phyloP scores from a whole-genome alignment of 1,140 invertebrate species.

The Zaprionus tsacasi region DNA sequence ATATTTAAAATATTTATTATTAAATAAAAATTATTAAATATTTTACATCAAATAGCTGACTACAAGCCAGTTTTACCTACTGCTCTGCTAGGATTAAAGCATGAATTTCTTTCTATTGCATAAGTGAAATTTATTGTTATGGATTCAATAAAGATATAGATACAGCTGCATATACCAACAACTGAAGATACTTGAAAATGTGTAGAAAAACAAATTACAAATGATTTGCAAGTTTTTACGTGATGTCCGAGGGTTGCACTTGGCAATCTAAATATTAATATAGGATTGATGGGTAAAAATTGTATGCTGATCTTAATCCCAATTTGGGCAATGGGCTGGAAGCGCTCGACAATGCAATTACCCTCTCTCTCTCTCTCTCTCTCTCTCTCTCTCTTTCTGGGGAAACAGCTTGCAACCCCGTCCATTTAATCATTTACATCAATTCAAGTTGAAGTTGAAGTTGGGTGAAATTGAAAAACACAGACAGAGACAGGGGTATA shows the following conservation, averaged over 20 bases:
- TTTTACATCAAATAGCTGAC: too few relatives aligned
- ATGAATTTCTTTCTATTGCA: too few relatives aligned
- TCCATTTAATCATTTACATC: slow-evolving; percentile 24
- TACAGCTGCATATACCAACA: not conserved
- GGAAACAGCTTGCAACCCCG: not conserved
- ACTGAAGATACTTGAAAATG: not conserved
- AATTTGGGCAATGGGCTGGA: slow-evolving; percentile 76
- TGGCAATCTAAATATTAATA: slow-evolving; percentile 4
- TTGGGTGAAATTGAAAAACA: slow-evolving; percentile 69
- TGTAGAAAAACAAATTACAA: not conserved
- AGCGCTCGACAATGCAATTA: slow-evolving; percentile 64
- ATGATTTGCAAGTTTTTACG: not conserved
- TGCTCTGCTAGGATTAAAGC: too few relatives aligned
- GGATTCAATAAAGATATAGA: not conserved
- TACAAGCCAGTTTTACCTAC: too few relatives aligned
- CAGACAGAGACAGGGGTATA: not conserved
- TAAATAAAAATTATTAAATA: too few relatives aligned
- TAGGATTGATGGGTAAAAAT: slow-evolving; percentile 10
- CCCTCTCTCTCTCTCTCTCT: not conserved
- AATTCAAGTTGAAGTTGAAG: slow-evolving; percentile 23
- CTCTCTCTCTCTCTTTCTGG: too few relatives aligned
- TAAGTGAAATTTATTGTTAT: too few relatives aligned
- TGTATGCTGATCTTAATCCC: slow-evolving; percentile 55
- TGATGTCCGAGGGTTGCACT: not conserved
- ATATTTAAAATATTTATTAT: too few relatives aligned